Base-by-base conservation (phyloP, 1,140 invertebrate species). In the Diachasma alloeum region DNA sequence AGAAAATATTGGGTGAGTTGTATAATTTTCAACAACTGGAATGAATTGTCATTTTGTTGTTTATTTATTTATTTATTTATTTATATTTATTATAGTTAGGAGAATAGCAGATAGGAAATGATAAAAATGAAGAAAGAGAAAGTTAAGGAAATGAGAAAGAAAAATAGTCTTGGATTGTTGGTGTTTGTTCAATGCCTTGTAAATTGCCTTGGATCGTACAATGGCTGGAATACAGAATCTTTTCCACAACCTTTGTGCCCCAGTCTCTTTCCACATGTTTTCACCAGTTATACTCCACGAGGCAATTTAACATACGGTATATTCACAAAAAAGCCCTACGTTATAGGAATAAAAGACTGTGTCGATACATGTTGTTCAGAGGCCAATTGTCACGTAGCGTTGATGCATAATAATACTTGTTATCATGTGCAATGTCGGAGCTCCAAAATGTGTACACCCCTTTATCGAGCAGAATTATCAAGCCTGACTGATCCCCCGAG, bases 371-470 rank as follows among this genome's bases (percentile, higher is more conserved):
- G 96, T 83, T 97, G 96, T 84, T 85, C 87, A 0, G 90, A 92
- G 46, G 86, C 90, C 0, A 81, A 85, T 1, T 97, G 96, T 84
- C 94, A 97, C 87, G 92, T 96, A 77, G 95, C 94, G 4, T 93
- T 97, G 82, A 93, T 95, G 84, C 92, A 92, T 75, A 93, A 95
- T 80, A 86, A 88, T 19, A 93, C 92, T 68, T 97, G 96, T 85
- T 97, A 92, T 83, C 94, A 94, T 88, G 91, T 95, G 11, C 91
- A 92, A 74, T 96, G 95, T 87, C 89, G 88, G 26, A 93, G 88
- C 83, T 92, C 94, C 85, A 92, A 94, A 82, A 84, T 92, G 53
- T 96, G 95, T 82, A 77, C 93, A 79, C 94, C 94, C 72, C 86
- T 94, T 19, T 88, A 90, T 56, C 90, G 91, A 79, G 81, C 89